Evolutionary conservation across 2,113 vertebrate species (phyloP).

Genomic region (Gnathonemus longibarbis): DNA sequence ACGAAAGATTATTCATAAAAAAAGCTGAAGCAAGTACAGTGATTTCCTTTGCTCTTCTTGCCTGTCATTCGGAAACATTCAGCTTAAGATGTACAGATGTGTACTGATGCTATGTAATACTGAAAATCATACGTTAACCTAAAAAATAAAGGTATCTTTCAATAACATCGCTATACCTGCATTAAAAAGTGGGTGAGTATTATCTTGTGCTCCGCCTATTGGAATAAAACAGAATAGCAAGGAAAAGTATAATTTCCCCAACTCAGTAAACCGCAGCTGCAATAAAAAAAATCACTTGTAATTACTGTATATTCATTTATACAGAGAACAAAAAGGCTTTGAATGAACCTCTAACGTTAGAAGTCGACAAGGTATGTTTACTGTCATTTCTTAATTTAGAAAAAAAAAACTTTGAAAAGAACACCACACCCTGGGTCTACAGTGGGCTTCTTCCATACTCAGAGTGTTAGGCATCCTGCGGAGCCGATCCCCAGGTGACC

Average conservation of each 20-base stretch:
- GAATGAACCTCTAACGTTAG: neutral
- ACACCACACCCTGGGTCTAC: neutral
- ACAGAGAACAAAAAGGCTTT: neutral
- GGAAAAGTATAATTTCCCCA: neutral
- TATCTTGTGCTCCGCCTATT: conserved; percentile 20
- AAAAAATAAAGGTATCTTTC: neutral
- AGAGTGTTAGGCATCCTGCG: neutral
- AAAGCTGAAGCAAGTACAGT: neutral
- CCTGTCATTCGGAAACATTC: neutral
- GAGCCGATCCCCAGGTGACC: neutral
- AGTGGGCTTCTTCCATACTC: neutral
- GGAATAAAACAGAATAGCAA: conserved; percentile 14
- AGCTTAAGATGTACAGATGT: neutral
- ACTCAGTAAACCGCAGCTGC: neutral
- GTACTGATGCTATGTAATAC: neutral
- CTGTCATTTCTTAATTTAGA: neutral
- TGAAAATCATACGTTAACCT: neutral
- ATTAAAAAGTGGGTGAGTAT: neutral
- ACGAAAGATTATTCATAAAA: neutral
- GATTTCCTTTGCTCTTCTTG: neutral
- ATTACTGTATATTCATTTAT: neutral
- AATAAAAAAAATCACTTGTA: neutral
- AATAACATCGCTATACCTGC: neutral
- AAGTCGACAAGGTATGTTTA: neutral
- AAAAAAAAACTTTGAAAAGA: neutral